A percentile compares a stretch with the other conserved stretches of the same genome.
These are phyloP conservation scores for Danio kyathit DNA, from an alignment of 2,797 vertebrate species.

Conservation along the genomic window DNA sequence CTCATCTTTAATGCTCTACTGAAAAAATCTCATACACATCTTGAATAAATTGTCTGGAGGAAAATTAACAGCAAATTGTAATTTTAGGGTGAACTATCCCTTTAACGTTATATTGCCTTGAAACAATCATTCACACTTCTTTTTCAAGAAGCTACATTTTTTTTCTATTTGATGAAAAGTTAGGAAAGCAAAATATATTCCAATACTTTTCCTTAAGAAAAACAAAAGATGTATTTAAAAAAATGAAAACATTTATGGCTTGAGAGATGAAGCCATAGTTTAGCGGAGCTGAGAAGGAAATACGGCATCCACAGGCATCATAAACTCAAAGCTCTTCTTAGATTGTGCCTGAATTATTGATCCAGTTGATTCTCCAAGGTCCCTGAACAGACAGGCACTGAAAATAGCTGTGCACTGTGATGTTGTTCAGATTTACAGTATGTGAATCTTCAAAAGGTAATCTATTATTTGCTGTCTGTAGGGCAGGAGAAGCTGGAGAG, in stretches of 20 bases:
- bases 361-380: background rate
- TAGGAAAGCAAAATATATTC: background rate
- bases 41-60: no score
- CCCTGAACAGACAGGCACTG: background rate
- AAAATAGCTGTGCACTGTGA: background rate
- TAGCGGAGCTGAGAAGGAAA: background rate
- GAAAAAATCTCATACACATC: no score
- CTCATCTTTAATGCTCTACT: no score
- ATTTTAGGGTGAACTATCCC: no score
- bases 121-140: background rate
- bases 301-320: background rate
- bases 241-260: background rate
- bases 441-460: conserved; percentile 45
- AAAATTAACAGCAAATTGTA: no score
- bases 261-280: background rate
- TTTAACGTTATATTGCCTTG: background rate
- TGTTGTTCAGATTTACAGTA: conserved; percentile 14
- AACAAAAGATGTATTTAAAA: background rate
- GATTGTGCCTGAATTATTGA: background rate
- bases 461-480: conserved; percentile 29
- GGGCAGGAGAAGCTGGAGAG: conserved; percentile 30
- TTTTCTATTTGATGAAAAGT: no score
- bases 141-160: background rate
- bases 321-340: background rate
- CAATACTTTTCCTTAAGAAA: background rate